phyloP scores from a whole-genome alignment of 1,140 invertebrate species.

The Neodiprion fabricii region DNA sequence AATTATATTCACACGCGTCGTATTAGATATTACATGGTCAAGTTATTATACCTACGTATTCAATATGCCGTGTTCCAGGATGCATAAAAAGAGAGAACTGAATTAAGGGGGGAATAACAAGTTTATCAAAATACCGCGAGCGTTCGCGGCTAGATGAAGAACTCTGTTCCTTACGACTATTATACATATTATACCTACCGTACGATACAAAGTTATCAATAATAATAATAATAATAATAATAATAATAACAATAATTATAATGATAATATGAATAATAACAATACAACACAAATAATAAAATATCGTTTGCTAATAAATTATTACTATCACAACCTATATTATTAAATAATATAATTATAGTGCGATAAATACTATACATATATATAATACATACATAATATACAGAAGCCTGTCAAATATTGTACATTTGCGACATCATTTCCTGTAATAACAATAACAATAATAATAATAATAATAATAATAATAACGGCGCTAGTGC shows the following conservation, averaged over 20 bases:
- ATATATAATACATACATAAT: slow-evolving; percentile 32
- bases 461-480: slow-evolving; percentile 26
- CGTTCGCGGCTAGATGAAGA: not conserved
- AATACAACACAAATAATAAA: not conserved
- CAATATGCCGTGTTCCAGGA: not conserved
- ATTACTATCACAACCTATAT: not conserved
- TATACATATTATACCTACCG: slow-evolving; percentile 18
- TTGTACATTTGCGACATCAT: slow-evolving; percentile 46
- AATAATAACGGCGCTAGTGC: too few relatives aligned
- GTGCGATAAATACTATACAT: not conserved
- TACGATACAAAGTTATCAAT: slow-evolving; percentile 14
- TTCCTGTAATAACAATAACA: slow-evolving; percentile 34
- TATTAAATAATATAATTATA: not conserved
- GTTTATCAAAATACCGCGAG: not conserved
- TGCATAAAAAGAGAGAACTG: not conserved
- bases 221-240: slow-evolving; percentile 21
- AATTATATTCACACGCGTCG: slow-evolving; percentile 18
- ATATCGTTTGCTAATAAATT: slow-evolving; percentile 3
- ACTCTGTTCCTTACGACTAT: slow-evolving; percentile 13
- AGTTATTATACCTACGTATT: not conserved
- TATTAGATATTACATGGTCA: slow-evolving; percentile 10
- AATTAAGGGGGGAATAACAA: not conserved
- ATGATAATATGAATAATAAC: slow-evolving; percentile 15
- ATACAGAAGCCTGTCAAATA: slow-evolving; percentile 43
- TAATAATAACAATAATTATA: slow-evolving; percentile 15